Conservation (phyloP, 2,888 invertebrate species). For the Acronicta alni region DNA sequence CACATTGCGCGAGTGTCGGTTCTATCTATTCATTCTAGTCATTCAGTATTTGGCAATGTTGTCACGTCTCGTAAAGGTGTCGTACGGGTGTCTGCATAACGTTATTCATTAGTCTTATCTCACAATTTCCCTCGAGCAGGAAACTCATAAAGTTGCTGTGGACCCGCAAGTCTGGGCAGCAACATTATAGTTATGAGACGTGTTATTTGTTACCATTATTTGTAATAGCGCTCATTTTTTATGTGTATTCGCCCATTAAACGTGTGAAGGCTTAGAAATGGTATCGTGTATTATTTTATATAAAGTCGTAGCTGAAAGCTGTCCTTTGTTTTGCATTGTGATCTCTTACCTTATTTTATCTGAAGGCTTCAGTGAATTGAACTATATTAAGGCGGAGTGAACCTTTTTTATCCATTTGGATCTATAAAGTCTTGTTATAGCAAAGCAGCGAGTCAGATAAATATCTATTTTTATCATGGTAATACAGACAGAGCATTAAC, state of each 20-base stretch:
- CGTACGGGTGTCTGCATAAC: conserved; percentile 9
- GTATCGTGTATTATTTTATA: conserved; percentile 11
- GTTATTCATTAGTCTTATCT: conserved; percentile 18
- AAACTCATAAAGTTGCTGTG: conserved; percentile 25
- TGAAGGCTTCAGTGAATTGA: conserved; percentile 37
- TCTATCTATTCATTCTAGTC: conserved; percentile 17
- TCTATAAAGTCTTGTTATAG: conserved; percentile 40
- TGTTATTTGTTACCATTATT: conserved; percentile 28
- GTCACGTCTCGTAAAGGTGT: conserved; percentile 17
- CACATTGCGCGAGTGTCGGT: conserved; percentile 19
- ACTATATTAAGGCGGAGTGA: conserved; percentile 38
- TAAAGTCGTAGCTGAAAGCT: conserved; percentile 8
- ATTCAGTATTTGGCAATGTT: conserved; percentile 17
- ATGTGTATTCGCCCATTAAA: conserved; percentile 6
- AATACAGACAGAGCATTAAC: conserved; percentile 42
- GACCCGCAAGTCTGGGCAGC: conserved; percentile 8
- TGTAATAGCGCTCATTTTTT: conserved; percentile 13
- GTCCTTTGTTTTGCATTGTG: conserved; percentile 44
- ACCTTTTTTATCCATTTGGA: conserved; percentile 42
- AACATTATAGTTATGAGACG: conserved; percentile 25
- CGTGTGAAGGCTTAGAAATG: conserved; percentile 17
- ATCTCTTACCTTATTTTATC: conserved; percentile 38
- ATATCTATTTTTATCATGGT: conserved; percentile 41
- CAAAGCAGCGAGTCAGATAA: conserved; percentile 29
- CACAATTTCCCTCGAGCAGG: conserved; percentile 10